These are phyloP conservation scores for Monochamus alternatus DNA, from an alignment of 2,888 invertebrate species.

Conservation along the genomic window DNA sequence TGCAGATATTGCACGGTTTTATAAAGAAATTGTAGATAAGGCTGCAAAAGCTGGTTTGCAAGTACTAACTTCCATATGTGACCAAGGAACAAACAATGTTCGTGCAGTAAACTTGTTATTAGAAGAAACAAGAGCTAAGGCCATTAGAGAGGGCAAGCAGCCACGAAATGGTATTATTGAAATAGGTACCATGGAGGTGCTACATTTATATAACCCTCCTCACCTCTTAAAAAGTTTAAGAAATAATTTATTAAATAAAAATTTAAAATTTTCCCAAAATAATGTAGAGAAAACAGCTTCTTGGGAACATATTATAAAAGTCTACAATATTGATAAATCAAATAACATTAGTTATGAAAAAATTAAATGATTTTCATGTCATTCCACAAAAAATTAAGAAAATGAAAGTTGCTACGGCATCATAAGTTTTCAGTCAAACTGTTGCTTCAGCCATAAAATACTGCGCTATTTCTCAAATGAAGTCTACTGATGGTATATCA, in stretches of 20 bases:
- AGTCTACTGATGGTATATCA: neutral
- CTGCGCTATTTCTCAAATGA: neutral
- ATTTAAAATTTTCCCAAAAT: neutral
- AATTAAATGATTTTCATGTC: neutral
- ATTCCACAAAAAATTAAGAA: neutral
- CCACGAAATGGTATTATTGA: neutral
- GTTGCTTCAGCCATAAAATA: constrained; percentile 2
- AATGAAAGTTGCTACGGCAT: neutral
- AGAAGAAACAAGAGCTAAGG: neutral
- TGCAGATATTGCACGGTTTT: neutral
- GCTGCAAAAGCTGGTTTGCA: neutral
- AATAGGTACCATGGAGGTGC: neutral
- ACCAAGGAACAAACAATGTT: neutral
- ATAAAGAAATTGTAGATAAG: neutral
- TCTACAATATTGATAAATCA: neutral
- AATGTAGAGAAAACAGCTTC: neutral
- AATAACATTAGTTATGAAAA: neutral
- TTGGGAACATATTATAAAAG: neutral
- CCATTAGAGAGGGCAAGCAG: neutral
- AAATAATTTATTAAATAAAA: neutral
- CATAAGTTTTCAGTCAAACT: neutral
- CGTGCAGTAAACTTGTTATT: neutral
- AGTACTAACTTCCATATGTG: neutral
- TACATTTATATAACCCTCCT: constrained; percentile 6
- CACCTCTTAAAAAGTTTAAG: neutral